Evolutionary conservation across 2,113 vertebrate species (phyloP).

Genomic region (Cephalopterus ornatus): DNA sequence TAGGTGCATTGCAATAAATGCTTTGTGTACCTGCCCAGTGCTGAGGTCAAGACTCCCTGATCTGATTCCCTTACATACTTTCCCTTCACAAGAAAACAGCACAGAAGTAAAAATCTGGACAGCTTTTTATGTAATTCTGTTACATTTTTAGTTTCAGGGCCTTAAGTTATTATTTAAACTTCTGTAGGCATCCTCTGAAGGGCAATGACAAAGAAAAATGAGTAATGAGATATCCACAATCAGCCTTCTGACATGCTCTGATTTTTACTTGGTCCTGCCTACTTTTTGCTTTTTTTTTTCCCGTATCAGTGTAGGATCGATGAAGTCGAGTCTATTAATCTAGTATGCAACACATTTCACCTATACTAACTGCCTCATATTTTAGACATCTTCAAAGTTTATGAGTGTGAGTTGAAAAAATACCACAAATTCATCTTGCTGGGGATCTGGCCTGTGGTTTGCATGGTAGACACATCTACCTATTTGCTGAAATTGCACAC

Average conservation of each 20-base stretch:
- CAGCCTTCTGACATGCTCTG: not conserved
- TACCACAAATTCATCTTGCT: not conserved
- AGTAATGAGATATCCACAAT: not conserved
- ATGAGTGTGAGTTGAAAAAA: not conserved
- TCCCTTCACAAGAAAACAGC: not conserved
- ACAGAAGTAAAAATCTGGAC: not conserved
- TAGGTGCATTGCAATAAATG: not conserved
- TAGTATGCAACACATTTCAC: not conserved
- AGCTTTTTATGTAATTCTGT: not conserved
- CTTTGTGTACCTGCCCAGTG: not conserved
- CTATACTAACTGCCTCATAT: not conserved
- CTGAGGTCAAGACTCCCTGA: not conserved
- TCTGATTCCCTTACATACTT: not conserved
- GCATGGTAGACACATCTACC: not conserved
- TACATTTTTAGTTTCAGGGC: not conserved
- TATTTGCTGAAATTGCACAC: not conserved
- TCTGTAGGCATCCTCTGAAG: not conserved
- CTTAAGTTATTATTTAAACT: not conserved
- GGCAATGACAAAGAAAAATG: not conserved
- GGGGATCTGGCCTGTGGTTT: not conserved
- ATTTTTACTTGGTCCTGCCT: not conserved
- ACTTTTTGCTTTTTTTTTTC: not conserved
- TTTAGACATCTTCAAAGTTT: not conserved
- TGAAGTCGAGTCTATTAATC: not conserved
- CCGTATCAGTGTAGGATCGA: not conserved